phyloP scores from a whole-genome alignment of 64 coral and sea anemone genomes.

The Pocillopora verrucosa region DNA sequence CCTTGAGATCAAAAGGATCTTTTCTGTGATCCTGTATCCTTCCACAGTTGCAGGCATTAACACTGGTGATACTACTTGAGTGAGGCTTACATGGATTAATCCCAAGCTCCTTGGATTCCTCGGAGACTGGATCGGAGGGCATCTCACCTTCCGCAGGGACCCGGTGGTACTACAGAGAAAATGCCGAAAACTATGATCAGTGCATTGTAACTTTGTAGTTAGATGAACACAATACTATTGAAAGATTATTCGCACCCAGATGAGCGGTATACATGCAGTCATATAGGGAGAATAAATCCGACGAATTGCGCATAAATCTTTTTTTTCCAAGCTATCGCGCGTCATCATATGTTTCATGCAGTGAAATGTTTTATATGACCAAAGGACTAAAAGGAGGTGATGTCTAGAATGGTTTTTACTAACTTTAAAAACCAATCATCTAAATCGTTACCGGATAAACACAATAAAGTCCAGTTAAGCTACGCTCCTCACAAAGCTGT shows the following conservation, averaged over 20 bases:
- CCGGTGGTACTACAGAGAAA: conserved; percentile 70
- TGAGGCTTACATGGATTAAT: conserved; percentile 90
- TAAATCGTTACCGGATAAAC: conserved; percentile 87
- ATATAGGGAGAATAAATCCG: too few relatives aligned
- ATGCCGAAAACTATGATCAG: neutral
- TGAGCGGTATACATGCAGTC: too few relatives aligned
- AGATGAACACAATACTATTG: neutral
- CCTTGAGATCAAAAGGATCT: conserved; percentile 95
- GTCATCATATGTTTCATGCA: too few relatives aligned
- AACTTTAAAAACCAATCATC: too few relatives aligned
- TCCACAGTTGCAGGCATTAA: conserved; percentile 92
- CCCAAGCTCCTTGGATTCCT: conserved; percentile 64
- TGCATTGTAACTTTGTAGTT: neutral
- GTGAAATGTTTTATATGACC: too few relatives aligned
- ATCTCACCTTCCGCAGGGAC: conserved; percentile 58
- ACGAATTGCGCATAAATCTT: too few relatives aligned
- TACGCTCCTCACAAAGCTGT: conserved; percentile 91
- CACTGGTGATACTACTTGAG: conserved; percentile 93
- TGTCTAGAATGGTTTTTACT: too few relatives aligned
- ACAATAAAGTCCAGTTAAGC: conserved; percentile 89
- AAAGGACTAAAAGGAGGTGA: too few relatives aligned
- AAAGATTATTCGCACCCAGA: too few relatives aligned
- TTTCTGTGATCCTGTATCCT: conserved; percentile 94
- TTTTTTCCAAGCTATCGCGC: too few relatives aligned
- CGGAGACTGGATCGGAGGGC: conserved; percentile 36